These are phyloP conservation scores for Carduelis carduelis DNA, from an alignment of 2,797 vertebrate species.

Conservation along the genomic window DNA sequence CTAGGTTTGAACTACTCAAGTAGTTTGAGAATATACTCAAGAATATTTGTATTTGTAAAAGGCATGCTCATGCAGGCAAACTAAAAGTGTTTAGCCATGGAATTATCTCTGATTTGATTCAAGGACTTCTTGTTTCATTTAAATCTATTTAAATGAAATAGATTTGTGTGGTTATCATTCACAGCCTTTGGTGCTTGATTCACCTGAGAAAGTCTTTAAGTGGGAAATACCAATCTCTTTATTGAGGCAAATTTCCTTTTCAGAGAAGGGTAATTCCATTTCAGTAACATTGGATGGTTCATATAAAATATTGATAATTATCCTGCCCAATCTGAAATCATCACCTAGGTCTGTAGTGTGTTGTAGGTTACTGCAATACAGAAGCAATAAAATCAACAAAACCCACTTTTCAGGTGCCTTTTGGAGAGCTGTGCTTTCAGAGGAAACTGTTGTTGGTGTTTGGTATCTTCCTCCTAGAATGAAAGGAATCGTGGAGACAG, in stretches of 20 bases:
- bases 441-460: neutral
- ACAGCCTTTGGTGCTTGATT: neutral
- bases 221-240: neutral
- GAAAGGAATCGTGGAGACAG: neutral
- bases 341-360: neutral
- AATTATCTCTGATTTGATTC: neutral
- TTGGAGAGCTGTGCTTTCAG: neutral
- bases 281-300: neutral
- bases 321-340: neutral
- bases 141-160: neutral
- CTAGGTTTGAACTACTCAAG: neutral
- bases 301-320: neutral
- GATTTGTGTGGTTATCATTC: neutral
- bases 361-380: neutral
- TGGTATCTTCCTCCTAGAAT: neutral
- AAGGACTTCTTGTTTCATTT: neutral
- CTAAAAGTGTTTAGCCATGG: neutral
- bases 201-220: neutral
- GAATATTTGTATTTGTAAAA: neutral
- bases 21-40: neutral
- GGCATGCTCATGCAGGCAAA: neutral
- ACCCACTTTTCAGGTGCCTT: neutral
- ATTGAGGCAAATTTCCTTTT: neutral
- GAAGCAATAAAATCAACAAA: neutral
- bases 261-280: neutral